Evolutionary conservation across 2,797 vertebrate genomes (phyloP), one percentile per base, ranked within the genome.

Genomic region (Esox lucius): DNA sequence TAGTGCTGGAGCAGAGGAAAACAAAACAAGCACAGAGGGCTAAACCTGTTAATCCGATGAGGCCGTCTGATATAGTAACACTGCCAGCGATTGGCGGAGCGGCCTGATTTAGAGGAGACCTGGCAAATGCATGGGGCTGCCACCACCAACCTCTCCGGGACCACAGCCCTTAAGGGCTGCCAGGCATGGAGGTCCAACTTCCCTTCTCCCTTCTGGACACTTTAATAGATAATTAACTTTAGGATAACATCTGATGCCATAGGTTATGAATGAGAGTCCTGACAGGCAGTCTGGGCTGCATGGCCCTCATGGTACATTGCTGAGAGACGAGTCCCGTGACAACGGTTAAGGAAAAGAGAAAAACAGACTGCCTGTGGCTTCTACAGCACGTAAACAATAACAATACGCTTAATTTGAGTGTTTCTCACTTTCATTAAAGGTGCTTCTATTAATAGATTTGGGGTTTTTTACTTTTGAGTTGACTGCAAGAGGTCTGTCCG

Each of bases 161-260:
- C 28, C 28, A 33, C 35, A 16, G 24, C 70, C 56, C 9, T 59
- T n/a, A 12, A n/a, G 11, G 26, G 6, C 49, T 9, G 68, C 24
- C 16, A 28, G 49, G 24, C 24, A 62, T 16, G 13, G 26, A 74
- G 75, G 78, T 84, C 78, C 77, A 11, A 17, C 22, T 85, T 75
- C 76, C 81, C 46, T 77, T 83, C 83, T 89, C 76, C 87, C 87
- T 64, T 70, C 76, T 78, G 82, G 84, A 91, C 86, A 78, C 78
- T 85, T 83, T 82, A 73, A 85, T 78, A 85, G 81, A 85, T 89
- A 87, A 90, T 73, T 74, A 67, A 46, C 26, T 70, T 74, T 16
- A 33, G 61, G n/a, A 49, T 49, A 79, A 73, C 71, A 76, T 70
- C 82, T 26, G 49, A 65, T 73, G 70, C 51, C 69, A 56, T 53